A percentile compares a stretch with the other conserved stretches of the same genome.
Conservation (phyloP, 2,113 vertebrate species). For the Planiliza haematocheilus region DNA sequence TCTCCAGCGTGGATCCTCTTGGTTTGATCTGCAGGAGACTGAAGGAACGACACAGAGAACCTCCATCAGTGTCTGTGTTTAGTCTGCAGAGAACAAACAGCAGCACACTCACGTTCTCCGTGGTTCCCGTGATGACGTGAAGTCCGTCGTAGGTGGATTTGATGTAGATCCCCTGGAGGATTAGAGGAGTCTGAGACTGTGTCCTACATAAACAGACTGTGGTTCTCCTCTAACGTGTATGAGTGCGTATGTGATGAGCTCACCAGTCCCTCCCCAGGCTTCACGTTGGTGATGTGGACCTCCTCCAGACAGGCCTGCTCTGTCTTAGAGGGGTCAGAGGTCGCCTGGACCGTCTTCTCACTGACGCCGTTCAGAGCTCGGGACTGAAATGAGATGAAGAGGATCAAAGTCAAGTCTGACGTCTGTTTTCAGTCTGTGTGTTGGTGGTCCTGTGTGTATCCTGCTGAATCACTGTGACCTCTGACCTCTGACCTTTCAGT, state of each 20-base stretch:
- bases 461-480: constrained; percentile 7
- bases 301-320: constrained; percentile 90
- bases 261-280: constrained; percentile 94
- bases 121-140: constrained; percentile 96
- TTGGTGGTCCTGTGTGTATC: background rate
- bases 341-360: constrained; percentile 87
- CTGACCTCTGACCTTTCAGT: constrained; percentile 23
- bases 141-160: constrained; percentile 97
- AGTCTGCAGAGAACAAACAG: background rate
- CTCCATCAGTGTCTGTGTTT: background rate
- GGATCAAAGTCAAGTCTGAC: background rate
- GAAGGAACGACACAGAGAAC: background rate
- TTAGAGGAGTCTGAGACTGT: too few species aligned
- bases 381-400: constrained; percentile 82
- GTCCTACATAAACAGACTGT: too few species aligned
- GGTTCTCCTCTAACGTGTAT: background rate
- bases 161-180: constrained; percentile 94
- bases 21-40: constrained; percentile 96
- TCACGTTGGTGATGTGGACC: constrained; percentile 89
- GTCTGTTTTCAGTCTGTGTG: too few species aligned
- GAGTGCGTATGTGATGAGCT: constrained; percentile 66
- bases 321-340: constrained; percentile 87
- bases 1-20: constrained; percentile 97
- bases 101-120: constrained; percentile 92
- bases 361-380: constrained; percentile 92